Base-by-base conservation (phyloP, 2,888 invertebrate species). In the Entomobrya multifasciata region DNA sequence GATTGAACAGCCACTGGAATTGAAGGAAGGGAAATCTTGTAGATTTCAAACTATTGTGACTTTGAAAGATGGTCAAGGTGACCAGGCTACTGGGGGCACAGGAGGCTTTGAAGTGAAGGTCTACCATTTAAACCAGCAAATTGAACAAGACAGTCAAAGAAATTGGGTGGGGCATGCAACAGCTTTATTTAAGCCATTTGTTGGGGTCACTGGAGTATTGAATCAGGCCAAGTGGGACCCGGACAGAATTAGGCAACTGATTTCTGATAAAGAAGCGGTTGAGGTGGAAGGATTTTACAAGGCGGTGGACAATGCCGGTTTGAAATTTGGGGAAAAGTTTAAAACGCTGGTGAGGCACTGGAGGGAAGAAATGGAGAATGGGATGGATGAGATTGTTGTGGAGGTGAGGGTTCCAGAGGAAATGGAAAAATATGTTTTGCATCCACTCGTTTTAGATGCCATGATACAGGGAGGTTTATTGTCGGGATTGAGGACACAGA, bases 251-350 rank as follows among this genome's bases (percentile, higher is more conserved):
- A 1, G 25, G 1, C 47, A 72, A 25, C 2, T 72, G 27, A 49
- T 72, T 5, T 17, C 41, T 6, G 20, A 0, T n/a, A 13, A 41
- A 20, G 65, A 65, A 11, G 17, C 41, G 3, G 8, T 17, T 20
- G n/a, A 27, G 0, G 44, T 65, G n/a, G 77, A 44, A 13, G 49
- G 62, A 25, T 84, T 88, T 76, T 88, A 88, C 72, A 55, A 85
- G 25, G 65, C 67, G 8, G 47, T 84, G 2, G 76, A 72, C 1
- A 78, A 76, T 25, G 30, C 70, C 0, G 85, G 85, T 22, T 49
- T 88, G 17, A 85, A 85, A 22, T 82, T 88, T 60, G 85, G 85
- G 1, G 76, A 65, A 20, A 15, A 65, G 8, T 65, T 65, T 20
- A 65, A 20, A 65, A 65, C 65, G 20, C 10, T 87, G 8, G 13